Percentiles rank a stretch among this genome's conserved stretches.
Conservation (phyloP, 2,113 vertebrate species). For the Tympanuchus pallidicinctus region DNA sequence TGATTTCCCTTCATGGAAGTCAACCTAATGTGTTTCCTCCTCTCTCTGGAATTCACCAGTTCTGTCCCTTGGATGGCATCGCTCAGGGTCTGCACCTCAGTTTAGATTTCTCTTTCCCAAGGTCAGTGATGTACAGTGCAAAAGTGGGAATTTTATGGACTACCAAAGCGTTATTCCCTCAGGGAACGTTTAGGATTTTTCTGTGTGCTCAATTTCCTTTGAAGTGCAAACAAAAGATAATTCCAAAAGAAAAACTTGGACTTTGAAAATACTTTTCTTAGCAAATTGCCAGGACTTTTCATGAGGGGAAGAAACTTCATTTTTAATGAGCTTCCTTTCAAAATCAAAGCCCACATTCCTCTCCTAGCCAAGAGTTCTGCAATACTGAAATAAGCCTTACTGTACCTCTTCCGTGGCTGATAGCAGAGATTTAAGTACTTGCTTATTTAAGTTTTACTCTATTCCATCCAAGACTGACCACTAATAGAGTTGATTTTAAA, state of each 20-base stretch:
- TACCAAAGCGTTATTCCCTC: constrained; percentile 22
- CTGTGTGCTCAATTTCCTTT: constrained; percentile 19
- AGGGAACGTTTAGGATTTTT: not conserved
- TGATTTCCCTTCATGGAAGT: not conserved
- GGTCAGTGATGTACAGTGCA: not conserved
- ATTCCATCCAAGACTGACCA: not conserved
- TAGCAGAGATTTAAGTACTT: not conserved
- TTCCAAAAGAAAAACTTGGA: constrained; percentile 52
- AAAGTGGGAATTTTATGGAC: constrained; percentile 55
- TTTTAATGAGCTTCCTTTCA: constrained; percentile 34
- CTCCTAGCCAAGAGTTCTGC: not conserved
- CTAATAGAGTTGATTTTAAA: not conserved
- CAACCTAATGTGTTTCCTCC: not conserved
- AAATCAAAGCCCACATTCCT: not conserved
- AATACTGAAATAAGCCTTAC: not conserved
- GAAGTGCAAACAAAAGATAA: constrained; percentile 49
- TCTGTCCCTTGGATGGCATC: not conserved
- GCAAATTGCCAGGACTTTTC: constrained; percentile 35
- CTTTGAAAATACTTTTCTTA: constrained; percentile 44
- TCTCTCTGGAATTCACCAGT: constrained; percentile 8
- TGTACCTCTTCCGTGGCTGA: not conserved
- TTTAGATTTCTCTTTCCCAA: not conserved
- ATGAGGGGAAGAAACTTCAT: constrained; percentile 26
- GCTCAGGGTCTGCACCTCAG: not conserved
- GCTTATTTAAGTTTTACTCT: not conserved